These are phyloP conservation scores for Cataglyphis cursor DNA, from an alignment of 2,888 invertebrate genomes.

Conservation along the genomic window DNA sequence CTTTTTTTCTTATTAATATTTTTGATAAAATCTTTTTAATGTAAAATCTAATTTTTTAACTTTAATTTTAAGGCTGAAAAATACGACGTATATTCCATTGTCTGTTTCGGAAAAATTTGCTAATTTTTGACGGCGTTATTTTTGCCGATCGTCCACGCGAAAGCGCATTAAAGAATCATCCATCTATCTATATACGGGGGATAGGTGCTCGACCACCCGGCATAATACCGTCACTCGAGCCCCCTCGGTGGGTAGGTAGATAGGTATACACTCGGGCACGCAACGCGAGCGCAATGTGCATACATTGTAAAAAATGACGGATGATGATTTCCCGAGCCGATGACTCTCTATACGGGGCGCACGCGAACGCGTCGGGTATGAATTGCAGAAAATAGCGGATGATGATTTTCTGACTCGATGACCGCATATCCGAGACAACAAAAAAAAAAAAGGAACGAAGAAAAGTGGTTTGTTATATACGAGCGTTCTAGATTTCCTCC, in stretches of 20 bases:
- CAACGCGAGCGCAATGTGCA: constrained; percentile 64
- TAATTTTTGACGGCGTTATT: constrained; percentile 23
- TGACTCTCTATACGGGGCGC: constrained; percentile 70
- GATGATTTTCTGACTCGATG: constrained; percentile 75
- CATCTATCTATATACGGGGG: constrained; percentile 59
- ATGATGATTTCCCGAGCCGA: constrained; percentile 76
- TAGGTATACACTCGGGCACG: constrained; percentile 47
- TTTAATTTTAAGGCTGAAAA: neutral
- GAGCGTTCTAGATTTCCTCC: constrained; percentile 53
- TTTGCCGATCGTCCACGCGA: constrained; percentile 15
- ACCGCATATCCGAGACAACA: constrained; percentile 63
- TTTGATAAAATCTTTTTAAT: neutral
- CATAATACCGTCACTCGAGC: constrained; percentile 71
- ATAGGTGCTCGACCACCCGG: constrained; percentile 49
- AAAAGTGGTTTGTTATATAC: constrained; percentile 49
- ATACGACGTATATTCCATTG: neutral
- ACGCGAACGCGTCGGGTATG: constrained; percentile 68
- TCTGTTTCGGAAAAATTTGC: constrained; percentile 6
- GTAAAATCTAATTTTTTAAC: neutral
- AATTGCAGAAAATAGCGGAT: constrained; percentile 75
- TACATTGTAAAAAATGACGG: constrained; percentile 71
- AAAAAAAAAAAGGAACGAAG: constrained; percentile 37
- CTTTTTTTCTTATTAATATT: neutral
- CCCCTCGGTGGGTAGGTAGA: constrained; percentile 64
- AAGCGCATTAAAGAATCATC: constrained; percentile 65